phyloP scores from a whole-genome alignment of 2,888 invertebrate species.

The Xestia rhomboidea region DNA sequence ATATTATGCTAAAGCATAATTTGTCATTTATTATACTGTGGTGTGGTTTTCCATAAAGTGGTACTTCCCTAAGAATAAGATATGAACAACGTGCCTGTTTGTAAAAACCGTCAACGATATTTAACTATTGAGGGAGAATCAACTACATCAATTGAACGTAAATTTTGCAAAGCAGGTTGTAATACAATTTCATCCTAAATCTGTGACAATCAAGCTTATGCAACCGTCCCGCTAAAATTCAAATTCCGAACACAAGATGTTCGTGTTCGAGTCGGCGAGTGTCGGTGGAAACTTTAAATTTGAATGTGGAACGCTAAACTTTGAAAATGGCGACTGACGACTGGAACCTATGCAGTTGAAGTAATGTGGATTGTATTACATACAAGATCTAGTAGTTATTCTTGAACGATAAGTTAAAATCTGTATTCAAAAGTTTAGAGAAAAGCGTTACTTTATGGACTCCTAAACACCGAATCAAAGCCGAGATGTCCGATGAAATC shows the following conservation, averaged over 20 bases:
- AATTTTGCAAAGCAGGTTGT: background rate
- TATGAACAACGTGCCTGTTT: background rate
- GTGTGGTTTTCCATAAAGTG: background rate
- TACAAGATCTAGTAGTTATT: slow-evolving; percentile 11
- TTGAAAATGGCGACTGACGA: slow-evolving; percentile 76
- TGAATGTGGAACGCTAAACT: slow-evolving; percentile 82
- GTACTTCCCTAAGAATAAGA: background rate
- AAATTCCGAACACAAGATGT: slow-evolving; percentile 74
- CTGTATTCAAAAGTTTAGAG: background rate
- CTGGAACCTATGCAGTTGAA: slow-evolving; percentile 53
- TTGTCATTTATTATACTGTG: background rate
- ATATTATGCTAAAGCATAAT: background rate
- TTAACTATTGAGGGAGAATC: background rate
- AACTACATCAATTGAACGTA: background rate
- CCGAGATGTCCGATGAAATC: too few relatives aligned
- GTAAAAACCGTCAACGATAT: background rate
- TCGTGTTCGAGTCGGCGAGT: slow-evolving; percentile 72
- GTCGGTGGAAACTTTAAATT: slow-evolving; percentile 80
- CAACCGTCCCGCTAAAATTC: slow-evolving; percentile 66
- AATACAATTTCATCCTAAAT: slow-evolving; percentile 13
- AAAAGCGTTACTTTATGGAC: background rate
- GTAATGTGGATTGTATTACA: slow-evolving; percentile 65
- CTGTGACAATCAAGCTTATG: slow-evolving; percentile 58
- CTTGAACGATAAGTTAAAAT: background rate
- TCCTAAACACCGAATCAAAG: too few relatives aligned